These are phyloP conservation scores for Pitta sordida DNA, from an alignment of 2,113 vertebrate genomes.

Conservation along the genomic window DNA sequence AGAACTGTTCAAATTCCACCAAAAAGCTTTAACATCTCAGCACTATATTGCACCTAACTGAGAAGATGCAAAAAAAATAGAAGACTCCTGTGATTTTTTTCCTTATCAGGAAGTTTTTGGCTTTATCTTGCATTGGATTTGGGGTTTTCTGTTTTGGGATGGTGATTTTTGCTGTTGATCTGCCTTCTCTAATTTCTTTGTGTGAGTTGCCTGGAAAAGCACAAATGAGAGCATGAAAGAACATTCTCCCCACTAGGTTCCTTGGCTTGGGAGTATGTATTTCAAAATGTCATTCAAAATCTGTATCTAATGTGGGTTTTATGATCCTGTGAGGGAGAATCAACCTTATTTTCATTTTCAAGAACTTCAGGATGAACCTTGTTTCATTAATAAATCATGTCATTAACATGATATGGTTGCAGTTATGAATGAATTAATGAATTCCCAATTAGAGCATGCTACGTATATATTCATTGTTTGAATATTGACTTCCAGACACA, in stretches of 20 bases:
- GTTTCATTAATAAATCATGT: constrained; percentile 55
- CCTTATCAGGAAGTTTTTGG: neutral
- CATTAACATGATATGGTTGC: constrained; percentile 38
- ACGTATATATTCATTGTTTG: neutral
- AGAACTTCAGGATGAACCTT: neutral
- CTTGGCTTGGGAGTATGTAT: neutral
- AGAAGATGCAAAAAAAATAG: neutral
- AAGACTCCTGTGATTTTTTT: neutral
- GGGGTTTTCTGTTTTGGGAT: neutral
- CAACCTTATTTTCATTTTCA: constrained; percentile 24
- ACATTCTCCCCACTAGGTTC: neutral
- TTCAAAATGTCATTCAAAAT: constrained; percentile 10
- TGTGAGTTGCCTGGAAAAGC: neutral
- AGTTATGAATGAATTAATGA: constrained; percentile 26
- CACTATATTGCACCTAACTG: neutral
- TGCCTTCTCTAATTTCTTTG: neutral
- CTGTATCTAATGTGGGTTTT: neutral
- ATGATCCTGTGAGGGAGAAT: neutral
- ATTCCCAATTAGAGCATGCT: constrained; percentile 17
- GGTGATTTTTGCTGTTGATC: neutral
- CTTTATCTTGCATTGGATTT: neutral
- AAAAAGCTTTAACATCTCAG: neutral
- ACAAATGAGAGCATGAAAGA: neutral
- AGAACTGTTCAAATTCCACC: neutral
- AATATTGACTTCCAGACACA: neutral